Base-by-base conservation (phyloP, 2,113 vertebrate species). In the Dolichallabes microphthalmus region DNA sequence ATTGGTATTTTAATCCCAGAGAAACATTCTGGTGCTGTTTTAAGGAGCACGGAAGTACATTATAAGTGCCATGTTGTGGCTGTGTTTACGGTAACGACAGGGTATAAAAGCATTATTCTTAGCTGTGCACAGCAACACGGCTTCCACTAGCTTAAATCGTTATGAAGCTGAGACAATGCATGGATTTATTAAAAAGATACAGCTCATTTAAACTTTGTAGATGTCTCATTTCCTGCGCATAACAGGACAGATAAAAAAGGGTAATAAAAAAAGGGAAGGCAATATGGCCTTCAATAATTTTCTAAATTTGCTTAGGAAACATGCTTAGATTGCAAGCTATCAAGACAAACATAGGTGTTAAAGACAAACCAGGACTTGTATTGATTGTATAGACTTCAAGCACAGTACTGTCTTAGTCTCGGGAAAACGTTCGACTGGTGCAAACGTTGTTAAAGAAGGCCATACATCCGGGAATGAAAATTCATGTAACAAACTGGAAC, bases 51-150 rank as follows among this genome's bases (percentile, higher is more conserved):
- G 32, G 58, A 58, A 78, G 3, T 13, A 32, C 57, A 77, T 57
- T 77, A 76, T 76, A 75, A 75, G 50, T 76, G 25, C 55, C 50
- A 76, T 27, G 50, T 55, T 78, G 1, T 58, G n/a, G 58, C 52
- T 78, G 55, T 78, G 19, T 32, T 58, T 78, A 58, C 58, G 19
- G 52, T 55, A 78, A 32, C 17, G 35, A 78, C 76, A 4, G 55
- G 53, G 30, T 27, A 78, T 58, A 78, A 58, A 45, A 58, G 73
- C 50, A 55, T 76, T 76, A n/a, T 30, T 76, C 50, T 76, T 76
- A 27, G 73, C 50, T 53, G 30, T 32, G 27, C 32, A 58, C 27
- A 35, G 53, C 53, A 78, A 35, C 27, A 22, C 11, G 7, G 3
- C 30, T 58, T 78, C 27, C 19, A 30, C 9, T 30, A 76, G 45